phyloP scores from a whole-genome alignment of 2,888 invertebrate genomes.

The Lymantria monacha region DNA sequence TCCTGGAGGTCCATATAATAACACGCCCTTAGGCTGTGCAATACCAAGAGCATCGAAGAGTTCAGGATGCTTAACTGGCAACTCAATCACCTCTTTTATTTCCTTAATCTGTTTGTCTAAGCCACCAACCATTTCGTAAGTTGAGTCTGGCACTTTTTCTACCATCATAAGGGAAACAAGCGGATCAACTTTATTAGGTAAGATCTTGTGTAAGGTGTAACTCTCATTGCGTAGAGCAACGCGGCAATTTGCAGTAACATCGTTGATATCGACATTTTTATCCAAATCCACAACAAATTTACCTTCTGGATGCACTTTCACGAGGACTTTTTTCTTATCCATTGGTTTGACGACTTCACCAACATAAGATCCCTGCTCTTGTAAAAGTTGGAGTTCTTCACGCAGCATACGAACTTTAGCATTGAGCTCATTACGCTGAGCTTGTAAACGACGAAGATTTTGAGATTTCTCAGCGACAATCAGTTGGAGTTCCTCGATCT shows the following conservation, averaged over 20 bases:
- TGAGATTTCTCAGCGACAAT: slow-evolving; percentile 98
- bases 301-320: slow-evolving; percentile 99
- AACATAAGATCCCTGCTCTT: slow-evolving; percentile 99
- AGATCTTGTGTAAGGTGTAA: slow-evolving; percentile 98
- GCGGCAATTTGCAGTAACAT: slow-evolving; percentile 98
- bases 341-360: slow-evolving; percentile 99
- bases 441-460: slow-evolving; percentile 97
- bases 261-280: slow-evolving; percentile 99
- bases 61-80: slow-evolving; percentile 99
- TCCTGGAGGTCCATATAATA: slow-evolving; percentile 98
- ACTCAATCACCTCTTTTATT: slow-evolving; percentile 99
- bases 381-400: slow-evolving; percentile 97
- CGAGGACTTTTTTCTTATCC: slow-evolving; percentile 99
- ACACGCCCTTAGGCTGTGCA: slow-evolving; percentile 98
- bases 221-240: slow-evolving; percentile 99
- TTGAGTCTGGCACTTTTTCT: slow-evolving; percentile 99
- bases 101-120: slow-evolving; percentile 99
- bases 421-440: slow-evolving; percentile 99
- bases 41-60: slow-evolving; percentile 99
- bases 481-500: slow-evolving; percentile 98
- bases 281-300: slow-evolving; percentile 99
- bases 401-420: slow-evolving; percentile 99
- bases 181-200: slow-evolving; percentile 99
- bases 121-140: slow-evolving; percentile 99
- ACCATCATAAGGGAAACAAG: slow-evolving; percentile 99